A percentile compares a stretch with the other conserved stretches of the same genome.
These are phyloP conservation scores for Caenorhabditis sp. DNA, from an alignment of 2,888 invertebrate genomes.

Conservation along the genomic window DNA sequence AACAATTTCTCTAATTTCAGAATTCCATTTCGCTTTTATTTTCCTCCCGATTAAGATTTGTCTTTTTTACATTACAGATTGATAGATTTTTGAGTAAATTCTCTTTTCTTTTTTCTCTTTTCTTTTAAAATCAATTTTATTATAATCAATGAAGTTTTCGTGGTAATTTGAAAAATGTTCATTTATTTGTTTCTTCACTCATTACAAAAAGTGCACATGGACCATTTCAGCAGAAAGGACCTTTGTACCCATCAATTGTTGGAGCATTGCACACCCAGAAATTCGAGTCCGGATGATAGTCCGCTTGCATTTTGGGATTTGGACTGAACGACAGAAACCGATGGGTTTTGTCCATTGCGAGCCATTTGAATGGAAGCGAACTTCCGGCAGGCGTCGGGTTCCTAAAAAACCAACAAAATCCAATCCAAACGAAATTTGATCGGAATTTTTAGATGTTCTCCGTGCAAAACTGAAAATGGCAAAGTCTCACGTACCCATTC, in stretches of 20 bases:
- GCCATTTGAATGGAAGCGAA: slow-evolving; percentile 59
- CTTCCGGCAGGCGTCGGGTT: slow-evolving; percentile 64
- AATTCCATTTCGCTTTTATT: background rate
- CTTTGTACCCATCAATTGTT: slow-evolving; percentile 65
- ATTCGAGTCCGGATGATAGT: slow-evolving; percentile 63
- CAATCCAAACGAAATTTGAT: too few species aligned
- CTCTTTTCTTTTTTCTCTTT: background rate
- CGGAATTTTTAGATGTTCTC: too few species aligned
- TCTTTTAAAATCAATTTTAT: background rate
- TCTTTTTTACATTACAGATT: too few species aligned
- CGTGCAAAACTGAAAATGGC: too few species aligned
- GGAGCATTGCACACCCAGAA: slow-evolving; percentile 69
- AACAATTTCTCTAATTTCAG: background rate
- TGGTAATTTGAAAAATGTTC: too few species aligned
- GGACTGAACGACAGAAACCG: slow-evolving; percentile 61
- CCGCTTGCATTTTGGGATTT: slow-evolving; percentile 42
- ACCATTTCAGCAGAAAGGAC: slow-evolving; percentile 61
- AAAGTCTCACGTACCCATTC: slow-evolving; percentile 41
- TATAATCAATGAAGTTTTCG: background rate
- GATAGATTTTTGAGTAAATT: background rate
- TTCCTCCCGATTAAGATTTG: too few species aligned
- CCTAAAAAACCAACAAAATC: slow-evolving; percentile 35
- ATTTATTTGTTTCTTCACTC: too few species aligned
- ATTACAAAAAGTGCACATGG: background rate
- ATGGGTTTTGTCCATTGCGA: slow-evolving; percentile 50